Evolutionary conservation across 1,140 invertebrate genomes (phyloP), one percentile per base, ranked within the genome.

Genomic region (Ephestia elutella): DNA sequence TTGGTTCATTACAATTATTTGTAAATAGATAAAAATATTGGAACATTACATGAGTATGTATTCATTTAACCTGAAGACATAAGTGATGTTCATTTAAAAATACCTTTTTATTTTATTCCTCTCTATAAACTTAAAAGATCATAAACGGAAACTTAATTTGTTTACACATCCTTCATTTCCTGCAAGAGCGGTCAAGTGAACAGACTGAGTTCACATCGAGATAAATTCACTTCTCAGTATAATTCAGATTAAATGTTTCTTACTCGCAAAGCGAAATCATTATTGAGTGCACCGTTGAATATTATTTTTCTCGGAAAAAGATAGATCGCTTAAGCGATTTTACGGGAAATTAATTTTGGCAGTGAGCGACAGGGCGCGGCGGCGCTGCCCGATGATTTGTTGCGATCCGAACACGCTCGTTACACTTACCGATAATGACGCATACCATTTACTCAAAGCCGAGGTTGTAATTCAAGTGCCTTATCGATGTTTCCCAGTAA

Each of bases 271-370:
- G 38, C 32, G 57, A 62, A 76, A 73, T 73, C 70, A 75, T 77
- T 78, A 75, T 80, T 68, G 65, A 70, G 58, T 63, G 54, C 65
- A 60, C 59, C 66, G 30, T 25, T 56, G 70, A 68, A 77, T 76
- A 82, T 80, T 80, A 79, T 82, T 82, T 80, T 82, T 82, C 75
- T 78, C 67, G 65, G 78, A 75, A 78, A 73, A 79, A 83, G 73
- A 79, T 80, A 82, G 82, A 85, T 85, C 73, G 74, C 67, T 80
- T 71, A 73, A 78, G 73, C 75, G 75, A 84, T 84, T 86, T 84
- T 80, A 80, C 78, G 75, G 72, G 64, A 80, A 83, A 84, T 83
- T 84, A 82, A 80, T 86, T 84, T 80, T 74, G 78, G 72, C 75
- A 75, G 69, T 77, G 68, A 77, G 68, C 70, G 80, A 82, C 78